phyloP scores from a whole-genome alignment of 2,888 invertebrate genomes.

The Orchestes rusci region DNA sequence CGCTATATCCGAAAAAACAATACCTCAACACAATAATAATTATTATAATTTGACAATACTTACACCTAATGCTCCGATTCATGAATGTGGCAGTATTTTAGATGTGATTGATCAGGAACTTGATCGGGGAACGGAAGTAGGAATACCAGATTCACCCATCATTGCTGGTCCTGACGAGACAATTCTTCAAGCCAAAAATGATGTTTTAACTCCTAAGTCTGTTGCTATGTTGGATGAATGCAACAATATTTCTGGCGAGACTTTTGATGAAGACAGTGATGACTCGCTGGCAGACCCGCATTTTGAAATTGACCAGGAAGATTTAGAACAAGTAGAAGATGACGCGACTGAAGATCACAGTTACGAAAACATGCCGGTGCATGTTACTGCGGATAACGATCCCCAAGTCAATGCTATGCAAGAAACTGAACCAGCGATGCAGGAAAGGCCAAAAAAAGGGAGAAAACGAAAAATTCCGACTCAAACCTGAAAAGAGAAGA shows the following conservation, averaged over 20 bases:
- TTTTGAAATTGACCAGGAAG: slow-evolving; percentile 1
- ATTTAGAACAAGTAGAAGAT: not conserved
- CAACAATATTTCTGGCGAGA: not conserved
- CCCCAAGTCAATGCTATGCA: slow-evolving; percentile 5
- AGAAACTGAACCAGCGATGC: slow-evolving; percentile 8
- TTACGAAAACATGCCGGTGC: slow-evolving; percentile 1
- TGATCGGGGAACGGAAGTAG: not conserved
- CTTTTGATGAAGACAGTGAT: slow-evolving; percentile 1
- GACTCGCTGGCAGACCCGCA: slow-evolving; percentile 2
- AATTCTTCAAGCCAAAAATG: not conserved
- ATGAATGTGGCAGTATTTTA: not conserved
- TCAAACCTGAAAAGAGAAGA: slow-evolving; percentile 15
- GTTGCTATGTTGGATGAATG: not conserved
- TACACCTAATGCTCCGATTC: not conserved
- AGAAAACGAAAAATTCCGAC: slow-evolving; percentile 17
- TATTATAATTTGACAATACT: not conserved
- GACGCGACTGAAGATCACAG: not conserved
- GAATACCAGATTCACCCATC: not conserved
- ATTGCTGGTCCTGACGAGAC: not conserved
- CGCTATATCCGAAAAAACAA: no score
- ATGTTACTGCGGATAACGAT: slow-evolving; percentile 1
- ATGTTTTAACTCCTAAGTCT: not conserved
- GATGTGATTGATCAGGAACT: not conserved
- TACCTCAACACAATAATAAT: not conserved
- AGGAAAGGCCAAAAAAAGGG: slow-evolving; percentile 12